Evolutionary conservation across 2,888 invertebrate genomes (phyloP).

Genomic region (Andrena praecox): DNA sequence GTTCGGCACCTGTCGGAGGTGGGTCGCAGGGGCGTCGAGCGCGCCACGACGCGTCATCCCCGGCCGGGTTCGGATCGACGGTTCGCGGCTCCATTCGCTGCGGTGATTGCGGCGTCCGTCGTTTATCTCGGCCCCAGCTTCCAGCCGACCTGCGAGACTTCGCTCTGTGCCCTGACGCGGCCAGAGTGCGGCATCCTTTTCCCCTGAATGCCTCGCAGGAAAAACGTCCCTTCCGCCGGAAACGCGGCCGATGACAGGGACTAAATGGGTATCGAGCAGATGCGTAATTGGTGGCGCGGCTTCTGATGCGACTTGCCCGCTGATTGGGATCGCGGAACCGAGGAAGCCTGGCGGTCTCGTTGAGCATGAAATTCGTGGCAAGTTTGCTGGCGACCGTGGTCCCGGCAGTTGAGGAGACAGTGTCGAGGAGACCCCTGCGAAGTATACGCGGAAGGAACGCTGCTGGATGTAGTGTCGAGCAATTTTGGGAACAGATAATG

Average conservation of each 20-base stretch:
- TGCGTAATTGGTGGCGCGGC: background rate
- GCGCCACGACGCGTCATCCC: slow-evolving; percentile 8
- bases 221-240: background rate
- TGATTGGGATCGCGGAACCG: too few species aligned
- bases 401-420: too few species aligned
- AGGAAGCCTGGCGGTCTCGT: too few species aligned
- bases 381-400: too few species aligned
- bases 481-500: too few species aligned
- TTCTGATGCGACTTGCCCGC: too few species aligned
- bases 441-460: too few species aligned
- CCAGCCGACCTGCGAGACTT: slow-evolving; percentile 8
- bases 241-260: background rate
- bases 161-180: background rate
- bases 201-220: slow-evolving; percentile 13
- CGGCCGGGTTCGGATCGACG: background rate
- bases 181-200: background rate
- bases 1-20: slow-evolving; percentile 69
- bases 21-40: slow-evolving; percentile 11
- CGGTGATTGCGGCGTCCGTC: slow-evolving; percentile 11
- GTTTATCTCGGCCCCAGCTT: slow-evolving; percentile 27
- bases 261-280: background rate
- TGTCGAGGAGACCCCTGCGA: too few species aligned
- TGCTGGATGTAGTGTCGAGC: too few species aligned
- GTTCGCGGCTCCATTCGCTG: slow-evolving; percentile 9
- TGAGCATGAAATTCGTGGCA: too few species aligned